These are phyloP conservation scores for Itoplectis maculator DNA, from an alignment of 2,888 invertebrate species.

Conservation along the genomic window DNA sequence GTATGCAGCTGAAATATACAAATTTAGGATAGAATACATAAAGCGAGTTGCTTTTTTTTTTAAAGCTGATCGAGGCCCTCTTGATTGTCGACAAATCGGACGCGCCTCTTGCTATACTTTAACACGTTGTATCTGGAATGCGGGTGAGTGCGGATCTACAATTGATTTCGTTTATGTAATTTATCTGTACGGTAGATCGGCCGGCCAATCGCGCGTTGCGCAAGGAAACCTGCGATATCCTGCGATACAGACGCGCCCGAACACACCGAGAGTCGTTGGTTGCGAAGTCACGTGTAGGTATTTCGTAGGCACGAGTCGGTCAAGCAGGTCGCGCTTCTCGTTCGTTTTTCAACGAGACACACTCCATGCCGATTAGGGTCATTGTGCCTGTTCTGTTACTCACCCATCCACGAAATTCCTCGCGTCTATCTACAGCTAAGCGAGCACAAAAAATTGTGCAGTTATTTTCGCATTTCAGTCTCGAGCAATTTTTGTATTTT, in stretches of 20 bases:
- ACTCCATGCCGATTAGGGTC: neutral
- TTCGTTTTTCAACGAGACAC: constrained; percentile 1
- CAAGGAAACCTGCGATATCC: constrained; percentile 21
- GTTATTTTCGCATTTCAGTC: no score
- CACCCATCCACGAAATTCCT: neutral
- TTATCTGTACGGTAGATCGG: neutral
- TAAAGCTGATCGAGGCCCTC: no score
- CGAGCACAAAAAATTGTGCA: no score
- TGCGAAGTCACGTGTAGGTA: neutral
- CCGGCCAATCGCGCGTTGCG: constrained; percentile 12
- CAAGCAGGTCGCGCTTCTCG: neutral
- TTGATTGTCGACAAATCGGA: neutral
- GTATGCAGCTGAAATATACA: neutral
- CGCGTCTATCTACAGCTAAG: neutral
- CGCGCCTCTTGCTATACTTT: neutral
- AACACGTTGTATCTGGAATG: neutral
- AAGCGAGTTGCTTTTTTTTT: neutral
- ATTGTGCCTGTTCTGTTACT: neutral
- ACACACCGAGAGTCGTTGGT: neutral
- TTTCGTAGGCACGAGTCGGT: neutral
- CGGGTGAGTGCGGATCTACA: neutral
- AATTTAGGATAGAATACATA: neutral
- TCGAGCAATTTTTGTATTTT: no score
- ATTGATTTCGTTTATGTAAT: constrained; percentile 17
- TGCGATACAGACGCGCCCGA: constrained; percentile 31